Evolutionary conservation across 2,797 vertebrate genomes (phyloP), one percentile per base, ranked within the genome.

Genomic region (Lepilemur ruficaudatus): DNA sequence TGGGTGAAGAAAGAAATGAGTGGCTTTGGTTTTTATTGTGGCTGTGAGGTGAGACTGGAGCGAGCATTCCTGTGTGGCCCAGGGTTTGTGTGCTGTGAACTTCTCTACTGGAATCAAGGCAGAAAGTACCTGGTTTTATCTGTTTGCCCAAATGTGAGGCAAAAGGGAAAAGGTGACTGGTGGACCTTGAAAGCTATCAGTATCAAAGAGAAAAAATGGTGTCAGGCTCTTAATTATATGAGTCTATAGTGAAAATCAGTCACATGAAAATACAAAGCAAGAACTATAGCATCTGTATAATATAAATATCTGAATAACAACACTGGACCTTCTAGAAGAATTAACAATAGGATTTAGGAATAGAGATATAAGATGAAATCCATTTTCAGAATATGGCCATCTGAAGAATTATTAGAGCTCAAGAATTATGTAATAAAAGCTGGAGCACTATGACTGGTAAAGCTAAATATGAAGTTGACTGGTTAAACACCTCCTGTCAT

Each of bases 41-140:
- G 4, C 18, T 38, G 20, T 10, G 15, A 15, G 7, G 4, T 28
- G 6, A 3, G 7, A 3, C 7, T 59, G 28, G 25, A 8, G 3
- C 55, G 17, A 65, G 28, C 11, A 41, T 35, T 67, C 50, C 43
- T n/a, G 0, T 38, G 32, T 25, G 7, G 15, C 8, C 13, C 35
- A 7, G 11, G 8, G 5, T 52, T 69, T 55, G 13, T 7, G 2
- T 18, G 23, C 1, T 76, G 11, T 76, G 28, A 76, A 61, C 3
- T 73, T 52, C 28, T 46, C 7, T 18, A 17, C 11, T 2, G 25
- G 4, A 86, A 23, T 28, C 22, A 57, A 48, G 81, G 41, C n/a
- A 72, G 1, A 5, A 7, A 22, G 5, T 59, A 5, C 43, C 4
- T 48, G 30, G 17, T 13, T 13, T 72, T 79, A 70, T 35, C 28